phyloP scores from a whole-genome alignment of 2,888 invertebrate species.

The Lymantria monacha region DNA sequence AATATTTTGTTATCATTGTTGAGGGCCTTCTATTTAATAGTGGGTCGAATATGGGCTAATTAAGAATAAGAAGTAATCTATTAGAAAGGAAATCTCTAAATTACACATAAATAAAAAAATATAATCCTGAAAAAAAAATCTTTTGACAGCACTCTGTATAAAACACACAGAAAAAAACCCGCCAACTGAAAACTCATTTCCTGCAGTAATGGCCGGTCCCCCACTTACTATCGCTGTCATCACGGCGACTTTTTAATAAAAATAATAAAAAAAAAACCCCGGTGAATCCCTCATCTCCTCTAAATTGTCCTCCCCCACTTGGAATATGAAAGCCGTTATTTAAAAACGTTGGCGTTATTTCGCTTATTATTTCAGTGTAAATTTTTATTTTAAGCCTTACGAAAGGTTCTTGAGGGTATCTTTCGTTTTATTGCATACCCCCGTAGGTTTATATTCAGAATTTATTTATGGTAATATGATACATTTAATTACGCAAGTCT shows the following conservation, averaged over 20 bases:
- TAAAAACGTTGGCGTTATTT: constrained; percentile 71
- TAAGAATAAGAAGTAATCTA: too few species aligned
- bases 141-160: constrained; percentile 39
- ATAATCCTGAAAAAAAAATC: not conserved
- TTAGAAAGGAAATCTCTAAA: too few species aligned
- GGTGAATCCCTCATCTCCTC: constrained; percentile 69
- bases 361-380: constrained; percentile 78
- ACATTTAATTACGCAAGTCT: constrained; percentile 34
- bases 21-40: too few species aligned
- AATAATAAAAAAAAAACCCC: constrained; percentile 41
- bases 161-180: constrained; percentile 47
- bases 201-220: constrained; percentile 64
- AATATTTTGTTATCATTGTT: too few species aligned
- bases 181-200: constrained; percentile 78
- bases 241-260: constrained; percentile 69
- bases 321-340: constrained; percentile 81
- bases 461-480: constrained; percentile 50
- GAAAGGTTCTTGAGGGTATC: constrained; percentile 41
- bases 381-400: constrained; percentile 65
- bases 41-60: too few species aligned
- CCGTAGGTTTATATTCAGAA: constrained; percentile 42
- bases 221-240: constrained; percentile 59
- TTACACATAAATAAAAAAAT: too few species aligned
- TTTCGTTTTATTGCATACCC: constrained; percentile 65
- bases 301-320: constrained; percentile 67